Percentiles rank a stretch among this genome's conserved stretches.
phyloP scores from a whole-genome alignment of 2,797 vertebrate species.

The Cirrhinus molitorella region DNA sequence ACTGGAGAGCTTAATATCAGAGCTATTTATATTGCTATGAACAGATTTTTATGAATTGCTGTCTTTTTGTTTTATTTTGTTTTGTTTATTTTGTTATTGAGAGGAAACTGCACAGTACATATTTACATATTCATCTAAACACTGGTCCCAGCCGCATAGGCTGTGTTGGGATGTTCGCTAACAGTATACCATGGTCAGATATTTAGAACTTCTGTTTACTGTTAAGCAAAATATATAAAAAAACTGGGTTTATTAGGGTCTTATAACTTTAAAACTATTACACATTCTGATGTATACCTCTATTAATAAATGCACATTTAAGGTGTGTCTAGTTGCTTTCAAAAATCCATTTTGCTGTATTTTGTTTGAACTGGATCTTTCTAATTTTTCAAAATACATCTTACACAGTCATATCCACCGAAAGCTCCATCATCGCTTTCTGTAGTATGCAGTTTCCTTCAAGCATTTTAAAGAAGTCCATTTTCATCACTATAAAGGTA shows the following conservation, averaged over 20 bases:
- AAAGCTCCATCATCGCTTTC: neutral
- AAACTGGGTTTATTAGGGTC: neutral
- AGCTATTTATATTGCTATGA: too few species aligned
- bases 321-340: neutral
- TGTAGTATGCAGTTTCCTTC: neutral
- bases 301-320: neutral
- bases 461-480: slow-evolving; percentile 2
- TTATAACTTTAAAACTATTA: neutral
- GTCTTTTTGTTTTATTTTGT: neutral
- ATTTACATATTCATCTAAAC: neutral
- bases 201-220: neutral
- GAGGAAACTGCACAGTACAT: neutral
- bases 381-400: neutral
- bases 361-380: neutral
- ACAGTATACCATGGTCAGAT: neutral
- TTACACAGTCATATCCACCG: neutral
- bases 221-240: neutral
- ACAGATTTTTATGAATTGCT: too few species aligned
- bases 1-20: too few species aligned
- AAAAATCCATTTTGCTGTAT: neutral
- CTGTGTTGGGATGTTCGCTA: neutral
- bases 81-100: neutral
- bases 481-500: slow-evolving; percentile 22
- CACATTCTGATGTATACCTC: neutral
- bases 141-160: neutral